These are phyloP conservation scores for Wasmannia auropunctata DNA, from an alignment of 1,140 invertebrate genomes.

Conservation along the genomic window DNA sequence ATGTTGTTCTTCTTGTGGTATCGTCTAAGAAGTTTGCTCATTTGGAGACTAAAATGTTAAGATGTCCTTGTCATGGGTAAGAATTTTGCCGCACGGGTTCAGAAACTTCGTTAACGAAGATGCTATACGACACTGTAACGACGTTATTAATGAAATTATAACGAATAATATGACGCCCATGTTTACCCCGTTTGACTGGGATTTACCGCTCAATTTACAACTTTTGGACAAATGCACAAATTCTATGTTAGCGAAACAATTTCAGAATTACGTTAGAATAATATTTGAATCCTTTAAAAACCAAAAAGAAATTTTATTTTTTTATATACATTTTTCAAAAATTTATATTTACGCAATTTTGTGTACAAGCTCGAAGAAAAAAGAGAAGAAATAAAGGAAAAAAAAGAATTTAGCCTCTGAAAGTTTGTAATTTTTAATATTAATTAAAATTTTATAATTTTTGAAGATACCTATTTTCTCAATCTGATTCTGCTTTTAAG, in stretches of 20 bases:
- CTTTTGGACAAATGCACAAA: background rate
- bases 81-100: conserved; percentile 85
- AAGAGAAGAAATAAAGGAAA: background rate
- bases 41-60: conserved; percentile 79
- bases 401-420: background rate
- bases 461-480: background rate
- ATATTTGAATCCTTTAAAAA: background rate
- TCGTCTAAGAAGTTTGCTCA: conserved; percentile 32
- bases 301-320: background rate
- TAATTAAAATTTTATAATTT: background rate
- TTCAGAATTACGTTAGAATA: conserved; percentile 55
- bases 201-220: conserved; percentile 42
- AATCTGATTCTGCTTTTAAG: conserved; percentile 67
- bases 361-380: background rate
- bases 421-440: background rate
- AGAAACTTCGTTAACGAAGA: conserved; percentile 83
- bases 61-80: conserved; percentile 86
- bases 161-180: conserved; percentile 70
- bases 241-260: background rate
- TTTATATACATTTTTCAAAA: background rate
- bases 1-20: background rate
- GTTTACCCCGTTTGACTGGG: conserved; percentile 7
- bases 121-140: conserved; percentile 86
- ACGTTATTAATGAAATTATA: conserved; percentile 85
- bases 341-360: background rate